Evolutionary conservation across 2,888 invertebrate species (phyloP).

Genomic region (Quadroppia sp.): DNA sequence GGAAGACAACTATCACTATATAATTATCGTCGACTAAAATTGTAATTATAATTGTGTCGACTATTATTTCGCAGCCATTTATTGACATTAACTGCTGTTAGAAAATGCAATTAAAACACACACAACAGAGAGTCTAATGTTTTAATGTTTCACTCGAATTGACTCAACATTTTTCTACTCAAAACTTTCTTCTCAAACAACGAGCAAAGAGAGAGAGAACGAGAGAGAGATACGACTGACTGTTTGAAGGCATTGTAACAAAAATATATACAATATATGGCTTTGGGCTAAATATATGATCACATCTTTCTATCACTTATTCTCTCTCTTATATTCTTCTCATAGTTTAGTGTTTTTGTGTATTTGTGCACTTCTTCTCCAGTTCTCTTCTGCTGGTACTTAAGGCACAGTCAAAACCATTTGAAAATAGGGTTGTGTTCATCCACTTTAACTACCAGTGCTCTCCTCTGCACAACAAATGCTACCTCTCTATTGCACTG

Average conservation of each 20-base stretch:
- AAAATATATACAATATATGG: slow-evolving; percentile 2
- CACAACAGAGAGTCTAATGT: slow-evolving; percentile 5
- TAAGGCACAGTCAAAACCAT: slow-evolving; percentile 28
- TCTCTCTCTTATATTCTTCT: background rate
- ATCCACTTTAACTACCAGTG: background rate
- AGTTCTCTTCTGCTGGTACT: slow-evolving; percentile 30
- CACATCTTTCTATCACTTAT: background rate
- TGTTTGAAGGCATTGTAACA: slow-evolving; percentile 4
- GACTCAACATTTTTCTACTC: background rate
- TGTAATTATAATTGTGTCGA: slow-evolving; percentile 22
- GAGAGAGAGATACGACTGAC: background rate
- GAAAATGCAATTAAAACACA: slow-evolving; percentile 23
- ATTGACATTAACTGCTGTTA: slow-evolving; percentile 12
- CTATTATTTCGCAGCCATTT: slow-evolving; percentile 26
- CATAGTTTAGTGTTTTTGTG: background rate
- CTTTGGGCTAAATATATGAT: slow-evolving; percentile 16
- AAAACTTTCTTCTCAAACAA: background rate
- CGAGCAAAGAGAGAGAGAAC: background rate
- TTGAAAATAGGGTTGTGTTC: slow-evolving; percentile 27
- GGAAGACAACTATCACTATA: background rate
- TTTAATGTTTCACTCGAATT: slow-evolving; percentile 14
- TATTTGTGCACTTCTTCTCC: no score
- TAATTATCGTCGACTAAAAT: slow-evolving; percentile 22
- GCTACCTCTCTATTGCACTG: background rate
- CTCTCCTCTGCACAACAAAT: background rate